A percentile compares a stretch with the other conserved stretches of the same genome.
phyloP scores from a whole-genome alignment of 2,888 invertebrate species.

The Timema podura region DNA sequence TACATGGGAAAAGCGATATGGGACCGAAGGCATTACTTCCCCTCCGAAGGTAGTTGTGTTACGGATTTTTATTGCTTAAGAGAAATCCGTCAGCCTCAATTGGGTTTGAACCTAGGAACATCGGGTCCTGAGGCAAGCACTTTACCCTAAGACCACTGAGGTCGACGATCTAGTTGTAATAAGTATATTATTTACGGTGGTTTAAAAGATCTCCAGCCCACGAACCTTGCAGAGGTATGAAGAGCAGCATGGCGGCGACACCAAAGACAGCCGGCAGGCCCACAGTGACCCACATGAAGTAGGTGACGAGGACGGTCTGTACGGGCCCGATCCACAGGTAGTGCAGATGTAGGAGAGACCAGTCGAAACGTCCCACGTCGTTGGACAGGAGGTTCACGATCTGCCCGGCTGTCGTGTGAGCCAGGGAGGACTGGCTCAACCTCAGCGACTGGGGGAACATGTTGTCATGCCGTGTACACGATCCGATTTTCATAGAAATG shows the following conservation, averaged over 20 bases:
- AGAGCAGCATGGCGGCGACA: slow-evolving; percentile 29
- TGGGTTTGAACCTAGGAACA: too few species aligned
- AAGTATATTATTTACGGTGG: too few species aligned
- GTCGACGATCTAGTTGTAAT: too few species aligned
- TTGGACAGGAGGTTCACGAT: slow-evolving; percentile 91
- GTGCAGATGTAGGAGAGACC: slow-evolving; percentile 76
- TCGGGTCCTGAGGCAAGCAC: too few species aligned
- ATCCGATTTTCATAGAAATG: too few species aligned
- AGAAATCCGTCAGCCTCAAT: too few species aligned
- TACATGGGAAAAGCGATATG: too few species aligned
- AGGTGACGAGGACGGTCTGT: slow-evolving; percentile 62
- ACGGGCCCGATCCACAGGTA: slow-evolving; percentile 85
- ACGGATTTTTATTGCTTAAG: too few species aligned
- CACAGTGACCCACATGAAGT: slow-evolving; percentile 39
- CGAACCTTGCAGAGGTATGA: slow-evolving; percentile 34
- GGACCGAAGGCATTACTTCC: too few species aligned
- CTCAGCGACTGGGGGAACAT: slow-evolving; percentile 21
- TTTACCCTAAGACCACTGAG: too few species aligned
- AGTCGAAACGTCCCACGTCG: slow-evolving; percentile 88
- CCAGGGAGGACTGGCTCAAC: slow-evolving; percentile 65
- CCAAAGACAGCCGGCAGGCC: slow-evolving; percentile 34
- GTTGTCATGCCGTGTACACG: neutral
- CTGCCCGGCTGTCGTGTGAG: slow-evolving; percentile 78
- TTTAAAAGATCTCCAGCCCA: too few species aligned
- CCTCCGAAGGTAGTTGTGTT: too few species aligned